Evolutionary conservation across 2,888 invertebrate species (phyloP).

Genomic region (Drosophila leonis): DNA sequence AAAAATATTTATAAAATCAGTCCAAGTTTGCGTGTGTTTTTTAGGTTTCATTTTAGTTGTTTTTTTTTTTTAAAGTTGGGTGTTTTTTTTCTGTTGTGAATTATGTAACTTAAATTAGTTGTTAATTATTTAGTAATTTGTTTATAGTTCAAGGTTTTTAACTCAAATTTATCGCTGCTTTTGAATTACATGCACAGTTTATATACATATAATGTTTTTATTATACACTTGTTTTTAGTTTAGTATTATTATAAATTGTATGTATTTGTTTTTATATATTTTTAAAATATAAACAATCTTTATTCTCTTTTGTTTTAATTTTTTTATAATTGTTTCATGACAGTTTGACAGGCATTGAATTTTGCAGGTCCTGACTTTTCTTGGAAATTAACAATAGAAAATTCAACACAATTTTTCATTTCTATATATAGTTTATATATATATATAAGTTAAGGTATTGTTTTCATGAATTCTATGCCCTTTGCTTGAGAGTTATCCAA

Average conservation of each 20-base stretch:
- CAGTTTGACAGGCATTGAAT: slow-evolving; percentile 41
- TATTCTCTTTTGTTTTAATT: slow-evolving; percentile 81
- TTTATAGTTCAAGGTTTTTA: slow-evolving; percentile 36
- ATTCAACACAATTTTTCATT: slow-evolving; percentile 30
- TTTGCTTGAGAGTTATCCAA: slow-evolving; percentile 23
- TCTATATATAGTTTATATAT: neutral
- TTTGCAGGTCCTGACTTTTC: slow-evolving; percentile 5
- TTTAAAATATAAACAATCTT: slow-evolving; percentile 84
- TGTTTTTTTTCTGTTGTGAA: slow-evolving; percentile 20
- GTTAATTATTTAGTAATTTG: slow-evolving; percentile 30
- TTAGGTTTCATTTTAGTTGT: slow-evolving; percentile 33
- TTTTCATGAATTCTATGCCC: slow-evolving; percentile 25
- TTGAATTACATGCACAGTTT: slow-evolving; percentile 33
- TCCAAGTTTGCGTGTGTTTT: slow-evolving; percentile 75
- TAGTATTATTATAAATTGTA: slow-evolving; percentile 43
- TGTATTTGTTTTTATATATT: slow-evolving; percentile 67
- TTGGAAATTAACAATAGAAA: slow-evolving; percentile 18
- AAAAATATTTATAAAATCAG: slow-evolving; percentile 82
- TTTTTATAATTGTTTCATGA: slow-evolving; percentile 32
- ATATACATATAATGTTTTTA: slow-evolving; percentile 31
- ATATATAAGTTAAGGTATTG: slow-evolving; percentile 42
- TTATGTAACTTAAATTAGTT: slow-evolving; percentile 58
- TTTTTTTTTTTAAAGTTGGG: slow-evolving; percentile 34
- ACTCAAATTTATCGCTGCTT: slow-evolving; percentile 57
- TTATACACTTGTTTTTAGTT: slow-evolving; percentile 60